Evolutionary conservation across 30 jellyfish, hydroid and myxozoan genomes (phyloP), one percentile per base, ranked within the genome.

Genomic region (Turritopsis rubra): DNA sequence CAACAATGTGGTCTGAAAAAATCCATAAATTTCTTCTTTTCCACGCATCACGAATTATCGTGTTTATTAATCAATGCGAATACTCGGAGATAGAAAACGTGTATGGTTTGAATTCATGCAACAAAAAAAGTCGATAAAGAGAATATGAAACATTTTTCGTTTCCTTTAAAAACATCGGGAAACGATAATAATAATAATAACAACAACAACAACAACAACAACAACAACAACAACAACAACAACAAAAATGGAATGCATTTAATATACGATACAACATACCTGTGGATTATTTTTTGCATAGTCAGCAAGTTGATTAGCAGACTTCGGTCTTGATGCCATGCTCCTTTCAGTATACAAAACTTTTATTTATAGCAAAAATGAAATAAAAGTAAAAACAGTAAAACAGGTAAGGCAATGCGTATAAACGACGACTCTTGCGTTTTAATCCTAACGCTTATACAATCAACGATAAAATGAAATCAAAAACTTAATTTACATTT

Each of bases 271-370:
- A n/a, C n/a, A n/a, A n/a, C n/a, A 41, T 41, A 41, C 60, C 60
- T 41, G 60, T 41, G 60, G 77, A 68, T 68, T 68, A 23, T 68
- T 23, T 68, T 23, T 27, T 21, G 77, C 77, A 68, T 21, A 68
- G 30, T 68, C 77, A 21, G 28, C 30, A 68, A 68, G 28, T 68
- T 68, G 77, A 68, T 68, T 68, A 21, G 77, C 77, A 68, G 77
- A 68, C 21, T 68, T 68, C 16, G 77, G 28, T 68, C 77, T 0
- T 19, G 28, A 23, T 9, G 77, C 77, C 77, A 68, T 68, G 28
- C 9, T 68, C 13, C 60, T 41, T 41, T 41, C 60, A 41, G 60
- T 41, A 41, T 41, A 13, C 60, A 41, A 41, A 41, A 41, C 60
- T 41, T 41, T 41, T 41, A 41, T 41, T 41, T 41, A 41, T 41